Conservation (phyloP, 2,797 vertebrate species). For the Clamator glandarius region DNA sequence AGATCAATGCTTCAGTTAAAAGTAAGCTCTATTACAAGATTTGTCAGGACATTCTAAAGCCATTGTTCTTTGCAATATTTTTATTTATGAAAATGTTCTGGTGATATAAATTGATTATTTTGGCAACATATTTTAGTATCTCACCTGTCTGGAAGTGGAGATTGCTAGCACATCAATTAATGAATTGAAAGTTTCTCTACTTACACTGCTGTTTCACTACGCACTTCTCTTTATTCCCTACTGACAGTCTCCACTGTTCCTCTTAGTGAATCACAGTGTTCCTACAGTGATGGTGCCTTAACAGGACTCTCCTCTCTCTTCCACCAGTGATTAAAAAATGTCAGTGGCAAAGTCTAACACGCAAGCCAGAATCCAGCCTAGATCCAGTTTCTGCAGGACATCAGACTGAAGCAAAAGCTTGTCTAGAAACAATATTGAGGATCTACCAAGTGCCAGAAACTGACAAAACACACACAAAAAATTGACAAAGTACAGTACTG, state of each 20-base stretch:
- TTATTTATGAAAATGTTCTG: not conserved
- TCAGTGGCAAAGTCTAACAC: not conserved
- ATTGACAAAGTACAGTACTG: not conserved
- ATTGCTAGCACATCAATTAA: not conserved
- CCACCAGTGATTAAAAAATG: not conserved
- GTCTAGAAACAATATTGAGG: not conserved
- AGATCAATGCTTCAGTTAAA: not conserved
- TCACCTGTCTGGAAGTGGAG: not conserved
- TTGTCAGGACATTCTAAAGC: not conserved
- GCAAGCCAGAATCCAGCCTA: not conserved
- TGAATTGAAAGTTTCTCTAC: not conserved
- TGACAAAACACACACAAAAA: too few relatives aligned
- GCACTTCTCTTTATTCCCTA: not conserved
- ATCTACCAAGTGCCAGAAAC: not conserved
- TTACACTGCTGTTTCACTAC: not conserved
- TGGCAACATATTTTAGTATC: not conserved
- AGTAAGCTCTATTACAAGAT: not conserved
- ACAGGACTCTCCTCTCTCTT: not conserved
- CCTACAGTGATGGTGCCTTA: not conserved
- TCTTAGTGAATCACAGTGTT: not conserved
- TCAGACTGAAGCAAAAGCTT: not conserved
- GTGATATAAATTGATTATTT: not conserved
- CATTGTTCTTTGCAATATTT: not conserved
- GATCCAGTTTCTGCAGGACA: not conserved
- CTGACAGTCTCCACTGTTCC: not conserved